Conservation (phyloP, 1,140 invertebrate genomes). For the Diploscapter pachys region DNA sequence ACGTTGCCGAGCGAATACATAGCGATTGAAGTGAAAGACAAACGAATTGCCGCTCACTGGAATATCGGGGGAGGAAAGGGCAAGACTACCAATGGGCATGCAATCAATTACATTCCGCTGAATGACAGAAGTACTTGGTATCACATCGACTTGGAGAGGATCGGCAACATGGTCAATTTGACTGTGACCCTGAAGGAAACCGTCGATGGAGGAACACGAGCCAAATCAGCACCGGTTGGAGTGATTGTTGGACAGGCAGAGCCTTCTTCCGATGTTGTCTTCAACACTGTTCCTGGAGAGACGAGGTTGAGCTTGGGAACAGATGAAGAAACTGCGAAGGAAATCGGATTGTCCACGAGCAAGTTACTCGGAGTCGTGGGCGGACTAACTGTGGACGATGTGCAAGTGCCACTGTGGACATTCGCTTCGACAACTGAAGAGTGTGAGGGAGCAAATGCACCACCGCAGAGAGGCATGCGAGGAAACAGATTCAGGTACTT, state of each 20-base stretch:
- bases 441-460: slow-evolving; percentile 51
- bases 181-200: slow-evolving; percentile 48
- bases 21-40: slow-evolving; percentile 52
- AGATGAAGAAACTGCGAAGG: slow-evolving; percentile 33
- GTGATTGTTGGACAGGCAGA: slow-evolving; percentile 49
- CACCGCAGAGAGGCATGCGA: slow-evolving; percentile 25
- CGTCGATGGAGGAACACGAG: slow-evolving; percentile 32
- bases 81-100: slow-evolving; percentile 48
- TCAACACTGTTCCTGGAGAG: slow-evolving; percentile 55
- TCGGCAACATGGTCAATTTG: slow-evolving; percentile 51
- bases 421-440: slow-evolving; percentile 43
- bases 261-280: slow-evolving; percentile 45
- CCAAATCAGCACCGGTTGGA: slow-evolving; percentile 25
- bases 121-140: slow-evolving; percentile 56
- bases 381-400: slow-evolving; percentile 48
- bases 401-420: slow-evolving; percentile 48
- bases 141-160: slow-evolving; percentile 46
- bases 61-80: slow-evolving; percentile 52
- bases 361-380: slow-evolving; percentile 51
- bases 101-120: slow-evolving; percentile 52
- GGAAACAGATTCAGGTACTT: slow-evolving; percentile 55
- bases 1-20: slow-evolving; percentile 54
- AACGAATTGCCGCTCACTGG: slow-evolving; percentile 55
- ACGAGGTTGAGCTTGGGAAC: slow-evolving; percentile 45
- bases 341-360: slow-evolving; percentile 47